Percentiles rank a stretch among this genome's conserved stretches.
Conservation (phyloP, 2,113 vertebrate species). For the Speoplatyrhinus poulsoni region DNA sequence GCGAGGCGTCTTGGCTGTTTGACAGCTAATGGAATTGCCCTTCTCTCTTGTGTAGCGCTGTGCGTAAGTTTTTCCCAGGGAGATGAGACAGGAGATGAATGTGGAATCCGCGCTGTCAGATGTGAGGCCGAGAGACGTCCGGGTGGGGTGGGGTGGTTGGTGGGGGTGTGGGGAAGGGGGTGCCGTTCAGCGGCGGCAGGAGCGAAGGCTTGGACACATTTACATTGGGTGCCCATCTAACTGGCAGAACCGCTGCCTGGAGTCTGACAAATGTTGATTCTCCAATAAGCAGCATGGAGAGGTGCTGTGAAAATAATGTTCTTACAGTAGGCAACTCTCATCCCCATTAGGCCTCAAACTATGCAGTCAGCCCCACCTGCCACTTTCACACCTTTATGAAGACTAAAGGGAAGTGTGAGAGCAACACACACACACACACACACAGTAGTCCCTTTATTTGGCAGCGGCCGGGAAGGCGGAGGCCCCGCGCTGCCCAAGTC, state of each 20-base stretch:
- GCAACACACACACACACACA: neutral
- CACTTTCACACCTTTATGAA: constrained; percentile 60
- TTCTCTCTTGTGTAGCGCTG: constrained; percentile 39
- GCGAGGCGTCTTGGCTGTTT: constrained; percentile 48
- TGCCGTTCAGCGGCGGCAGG: constrained; percentile 38
- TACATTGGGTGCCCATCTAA: constrained; percentile 39
- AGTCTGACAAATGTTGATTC: constrained; percentile 77
- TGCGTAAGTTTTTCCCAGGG: constrained; percentile 46
- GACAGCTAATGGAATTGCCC: constrained; percentile 73
- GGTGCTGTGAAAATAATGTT: constrained; percentile 74
- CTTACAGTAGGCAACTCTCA: constrained; percentile 63
- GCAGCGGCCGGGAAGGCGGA: constrained; percentile 74
- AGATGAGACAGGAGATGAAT: constrained; percentile 65
- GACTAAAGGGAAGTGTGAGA: constrained; percentile 27
- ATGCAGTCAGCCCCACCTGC: constrained; percentile 56
- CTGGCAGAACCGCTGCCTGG: constrained; percentile 39
- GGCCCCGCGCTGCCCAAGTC: constrained; percentile 66
- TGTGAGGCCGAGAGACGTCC: constrained; percentile 58
- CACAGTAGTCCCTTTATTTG: constrained; percentile 74
- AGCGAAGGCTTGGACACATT: constrained; percentile 55
- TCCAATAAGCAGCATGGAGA: constrained; percentile 65
- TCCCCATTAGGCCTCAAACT: constrained; percentile 63
- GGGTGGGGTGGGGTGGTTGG: constrained; percentile 5
- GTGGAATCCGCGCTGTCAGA: constrained; percentile 65
- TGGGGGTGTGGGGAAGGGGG: constrained; percentile 24